These are phyloP conservation scores for Zapus hudsonius DNA, from an alignment of 2,113 vertebrate species.

Conservation along the genomic window DNA sequence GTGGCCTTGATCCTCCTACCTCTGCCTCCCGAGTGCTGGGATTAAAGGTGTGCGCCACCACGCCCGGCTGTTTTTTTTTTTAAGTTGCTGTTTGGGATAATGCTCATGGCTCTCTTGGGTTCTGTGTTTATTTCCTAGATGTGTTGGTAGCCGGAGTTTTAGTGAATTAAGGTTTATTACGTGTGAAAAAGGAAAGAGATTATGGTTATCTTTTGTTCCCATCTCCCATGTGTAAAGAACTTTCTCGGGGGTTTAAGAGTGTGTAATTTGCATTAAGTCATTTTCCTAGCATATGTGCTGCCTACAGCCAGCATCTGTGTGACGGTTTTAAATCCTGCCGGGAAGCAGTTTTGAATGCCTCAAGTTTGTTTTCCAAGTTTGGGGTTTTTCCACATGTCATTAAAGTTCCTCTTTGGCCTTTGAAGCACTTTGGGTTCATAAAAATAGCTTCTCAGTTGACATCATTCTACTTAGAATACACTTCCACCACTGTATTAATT, in stretches of 20 bases:
- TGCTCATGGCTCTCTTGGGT: neutral
- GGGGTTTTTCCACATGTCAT: neutral
- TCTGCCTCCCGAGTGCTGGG: too few relatives aligned
- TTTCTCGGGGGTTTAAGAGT: neutral
- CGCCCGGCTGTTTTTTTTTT: too few relatives aligned
- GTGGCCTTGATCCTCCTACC: too few relatives aligned
- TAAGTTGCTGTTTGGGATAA: neutral
- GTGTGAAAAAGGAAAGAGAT: neutral
- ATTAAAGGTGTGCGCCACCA: too few relatives aligned
- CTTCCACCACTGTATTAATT: neutral
- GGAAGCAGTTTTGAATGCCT: neutral
- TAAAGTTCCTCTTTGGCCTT: constrained; percentile 1
- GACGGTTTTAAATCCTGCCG: neutral
- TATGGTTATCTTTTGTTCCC: neutral
- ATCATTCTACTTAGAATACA: neutral
- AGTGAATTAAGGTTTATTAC: neutral
- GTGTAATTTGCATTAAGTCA: neutral
- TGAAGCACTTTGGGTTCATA: constrained; percentile 13
- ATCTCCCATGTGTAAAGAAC: neutral
- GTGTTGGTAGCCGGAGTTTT: neutral
- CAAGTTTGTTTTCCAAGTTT: constrained; percentile 18
- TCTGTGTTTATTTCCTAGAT: neutral
- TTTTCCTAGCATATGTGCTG: neutral
- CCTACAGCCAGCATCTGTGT: neutral
- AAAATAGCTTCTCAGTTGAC: neutral